phyloP scores from a whole-genome alignment of 1,140 invertebrate species.

The Drosophila chauvacae region DNA sequence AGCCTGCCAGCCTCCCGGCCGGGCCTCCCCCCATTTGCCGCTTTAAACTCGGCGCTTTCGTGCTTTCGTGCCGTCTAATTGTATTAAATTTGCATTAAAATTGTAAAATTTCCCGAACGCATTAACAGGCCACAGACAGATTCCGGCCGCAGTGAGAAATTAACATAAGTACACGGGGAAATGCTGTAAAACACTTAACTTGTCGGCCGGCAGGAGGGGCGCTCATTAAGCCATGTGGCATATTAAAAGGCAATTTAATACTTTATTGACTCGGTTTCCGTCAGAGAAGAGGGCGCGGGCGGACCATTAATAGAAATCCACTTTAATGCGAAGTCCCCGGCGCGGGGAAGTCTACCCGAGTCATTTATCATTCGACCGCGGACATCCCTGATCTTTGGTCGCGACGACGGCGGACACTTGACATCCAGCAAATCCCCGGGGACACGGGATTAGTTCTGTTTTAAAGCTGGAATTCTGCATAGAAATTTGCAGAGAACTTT shows the following conservation, averaged over 20 bases:
- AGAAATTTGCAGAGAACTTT: not conserved
- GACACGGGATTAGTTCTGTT: constrained; percentile 31
- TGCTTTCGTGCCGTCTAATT: constrained; percentile 48
- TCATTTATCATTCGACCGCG: constrained; percentile 54
- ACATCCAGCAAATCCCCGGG: constrained; percentile 36
- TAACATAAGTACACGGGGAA: constrained; percentile 36
- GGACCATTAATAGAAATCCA: constrained; percentile 31
- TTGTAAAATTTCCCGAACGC: constrained; percentile 49
- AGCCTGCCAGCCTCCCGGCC: constrained; percentile 11
- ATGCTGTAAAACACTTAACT: constrained; percentile 61
- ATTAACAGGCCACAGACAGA: constrained; percentile 39
- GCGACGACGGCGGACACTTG: constrained; percentile 36
- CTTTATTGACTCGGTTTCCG: constrained; percentile 60
- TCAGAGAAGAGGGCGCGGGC: constrained; percentile 3
- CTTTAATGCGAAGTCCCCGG: constrained; percentile 14
- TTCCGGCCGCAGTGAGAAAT: constrained; percentile 35
- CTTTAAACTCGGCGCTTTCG: constrained; percentile 38
- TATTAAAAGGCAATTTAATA: constrained; percentile 66
- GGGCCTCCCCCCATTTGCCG: constrained; percentile 8
- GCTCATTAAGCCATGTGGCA: constrained; percentile 57
- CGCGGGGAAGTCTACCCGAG: not conserved
- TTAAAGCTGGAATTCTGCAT: constrained; percentile 26
- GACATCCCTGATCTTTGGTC: constrained; percentile 33
- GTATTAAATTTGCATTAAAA: constrained; percentile 74
- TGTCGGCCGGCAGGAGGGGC: not conserved